Evolutionary conservation across 2,797 vertebrate genomes (phyloP).

Genomic region (Taenioides sp.): DNA sequence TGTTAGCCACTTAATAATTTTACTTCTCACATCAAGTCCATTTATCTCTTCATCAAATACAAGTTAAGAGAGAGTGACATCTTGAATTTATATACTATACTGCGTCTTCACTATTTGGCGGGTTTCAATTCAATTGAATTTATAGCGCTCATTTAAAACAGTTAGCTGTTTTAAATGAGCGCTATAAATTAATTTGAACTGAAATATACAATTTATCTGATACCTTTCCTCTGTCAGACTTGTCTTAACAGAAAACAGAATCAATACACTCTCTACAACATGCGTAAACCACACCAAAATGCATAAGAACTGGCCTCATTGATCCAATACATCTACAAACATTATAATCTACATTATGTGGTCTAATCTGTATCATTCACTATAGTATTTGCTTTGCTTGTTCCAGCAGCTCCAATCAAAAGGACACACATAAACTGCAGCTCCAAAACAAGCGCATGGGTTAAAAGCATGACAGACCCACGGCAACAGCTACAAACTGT

Average conservation of each 20-base stretch:
- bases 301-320: constrained; percentile 10
- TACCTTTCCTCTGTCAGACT: neutral
- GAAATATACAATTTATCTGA: neutral
- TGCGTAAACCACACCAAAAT: constrained; percentile 3
- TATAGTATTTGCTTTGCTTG: constrained; percentile 1
- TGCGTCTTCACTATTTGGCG: no score
- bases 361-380: neutral
- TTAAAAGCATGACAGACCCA: constrained; percentile 73
- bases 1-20: no score
- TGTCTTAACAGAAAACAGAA: constrained; percentile 38
- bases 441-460: constrained; percentile 61
- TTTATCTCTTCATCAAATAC: no score
- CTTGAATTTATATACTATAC: no score
- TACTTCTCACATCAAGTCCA: no score
- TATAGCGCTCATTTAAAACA: no score
- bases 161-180: no score
- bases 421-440: constrained; percentile 44
- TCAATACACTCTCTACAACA: constrained; percentile 18
- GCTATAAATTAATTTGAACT: neutral
- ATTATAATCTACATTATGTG: neutral
- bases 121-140: no score
- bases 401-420: constrained; percentile 23
- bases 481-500: constrained; percentile 54
- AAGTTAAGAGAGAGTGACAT: no score
- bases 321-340: neutral